phyloP scores from a whole-genome alignment of 1,140 invertebrate genomes.

The Agraylea sexmaculata region DNA sequence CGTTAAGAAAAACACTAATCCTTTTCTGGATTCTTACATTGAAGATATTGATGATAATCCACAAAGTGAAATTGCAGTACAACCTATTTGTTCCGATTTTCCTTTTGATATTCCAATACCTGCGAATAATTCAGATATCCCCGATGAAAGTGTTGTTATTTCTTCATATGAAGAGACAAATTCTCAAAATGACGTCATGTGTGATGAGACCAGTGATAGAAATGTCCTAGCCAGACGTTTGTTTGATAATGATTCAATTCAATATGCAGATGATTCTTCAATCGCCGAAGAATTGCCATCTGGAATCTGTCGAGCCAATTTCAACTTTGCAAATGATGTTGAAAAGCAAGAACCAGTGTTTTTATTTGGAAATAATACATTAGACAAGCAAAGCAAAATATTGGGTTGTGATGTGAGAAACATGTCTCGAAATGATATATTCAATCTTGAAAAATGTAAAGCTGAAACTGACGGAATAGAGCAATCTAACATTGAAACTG shows the following conservation, averaged over 20 bases:
- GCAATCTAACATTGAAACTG: constrained; percentile 8
- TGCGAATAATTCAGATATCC: constrained; percentile 18
- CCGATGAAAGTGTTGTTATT: constrained; percentile 28
- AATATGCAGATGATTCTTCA: constrained; percentile 10
- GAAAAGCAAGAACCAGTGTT: constrained; percentile 5
- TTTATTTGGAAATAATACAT: constrained; percentile 20
- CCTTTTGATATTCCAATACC: constrained; percentile 17
- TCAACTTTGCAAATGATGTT: constrained; percentile 3
- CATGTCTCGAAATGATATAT: constrained; percentile 33
- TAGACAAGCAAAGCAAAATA: constrained; percentile 39
- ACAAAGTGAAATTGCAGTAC: constrained; percentile 1
- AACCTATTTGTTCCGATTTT: constrained; percentile 11
- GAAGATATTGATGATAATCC: constrained; percentile 6
- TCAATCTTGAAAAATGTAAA: constrained; percentile 31
- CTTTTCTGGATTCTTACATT: constrained; percentile 28
- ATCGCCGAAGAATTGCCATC: constrained; percentile 9
- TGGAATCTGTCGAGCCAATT: constrained; percentile 10
- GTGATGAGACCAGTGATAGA: constrained; percentile 8
- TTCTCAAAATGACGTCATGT: constrained; percentile 18
- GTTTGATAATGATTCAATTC: constrained; percentile 26
- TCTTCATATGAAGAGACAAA: constrained; percentile 21
- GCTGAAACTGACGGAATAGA: constrained; percentile 2
- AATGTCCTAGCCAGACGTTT: constrained; percentile 30
- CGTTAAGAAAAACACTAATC: constrained; percentile 32
- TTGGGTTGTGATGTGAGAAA: constrained; percentile 35